Evolutionary conservation across 2,113 vertebrate species (phyloP).

Genomic region (Hypomesus transpacificus): DNA sequence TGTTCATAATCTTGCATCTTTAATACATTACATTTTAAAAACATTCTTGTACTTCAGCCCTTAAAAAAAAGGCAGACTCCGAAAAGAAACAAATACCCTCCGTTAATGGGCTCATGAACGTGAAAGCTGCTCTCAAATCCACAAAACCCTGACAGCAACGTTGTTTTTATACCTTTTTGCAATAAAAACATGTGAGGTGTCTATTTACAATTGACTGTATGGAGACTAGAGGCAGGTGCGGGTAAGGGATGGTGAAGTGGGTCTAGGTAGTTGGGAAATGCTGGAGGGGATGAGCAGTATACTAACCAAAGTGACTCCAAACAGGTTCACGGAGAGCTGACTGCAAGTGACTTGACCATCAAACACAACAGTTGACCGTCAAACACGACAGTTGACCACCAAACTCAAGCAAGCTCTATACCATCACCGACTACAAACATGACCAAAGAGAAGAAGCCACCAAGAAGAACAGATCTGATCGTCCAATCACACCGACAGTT

Average conservation of each 20-base stretch:
- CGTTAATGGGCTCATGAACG: slow-evolving; percentile 42
- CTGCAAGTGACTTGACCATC: neutral
- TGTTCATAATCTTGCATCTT: slow-evolving; percentile 58
- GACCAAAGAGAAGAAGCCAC: slow-evolving; percentile 19
- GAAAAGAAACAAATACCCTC: slow-evolving; percentile 42
- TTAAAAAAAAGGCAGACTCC: slow-evolving; percentile 59
- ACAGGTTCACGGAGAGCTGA: slow-evolving; percentile 32
- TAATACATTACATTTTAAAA: slow-evolving; percentile 62
- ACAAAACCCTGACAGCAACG: slow-evolving; percentile 49
- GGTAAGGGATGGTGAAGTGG: neutral
- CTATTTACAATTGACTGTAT: slow-evolving; percentile 58
- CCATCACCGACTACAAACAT: slow-evolving; percentile 21
- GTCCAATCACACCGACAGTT: slow-evolving; percentile 17
- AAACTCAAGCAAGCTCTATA: slow-evolving; percentile 33
- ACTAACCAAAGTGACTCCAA: slow-evolving; percentile 35
- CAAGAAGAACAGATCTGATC: slow-evolving; percentile 16
- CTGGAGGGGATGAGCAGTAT: slow-evolving; percentile 36
- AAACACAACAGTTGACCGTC: slow-evolving; percentile 9
- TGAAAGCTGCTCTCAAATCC: slow-evolving; percentile 54
- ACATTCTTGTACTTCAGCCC: slow-evolving; percentile 71
- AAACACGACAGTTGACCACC: slow-evolving; percentile 42
- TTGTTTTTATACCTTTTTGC: slow-evolving; percentile 31
- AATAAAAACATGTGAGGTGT: slow-evolving; percentile 58
- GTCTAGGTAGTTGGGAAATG: slow-evolving; percentile 13
- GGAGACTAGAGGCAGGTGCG: slow-evolving; percentile 34